phyloP scores from a whole-genome alignment of 2,113 vertebrate species.

The Climacteris rufus region DNA sequence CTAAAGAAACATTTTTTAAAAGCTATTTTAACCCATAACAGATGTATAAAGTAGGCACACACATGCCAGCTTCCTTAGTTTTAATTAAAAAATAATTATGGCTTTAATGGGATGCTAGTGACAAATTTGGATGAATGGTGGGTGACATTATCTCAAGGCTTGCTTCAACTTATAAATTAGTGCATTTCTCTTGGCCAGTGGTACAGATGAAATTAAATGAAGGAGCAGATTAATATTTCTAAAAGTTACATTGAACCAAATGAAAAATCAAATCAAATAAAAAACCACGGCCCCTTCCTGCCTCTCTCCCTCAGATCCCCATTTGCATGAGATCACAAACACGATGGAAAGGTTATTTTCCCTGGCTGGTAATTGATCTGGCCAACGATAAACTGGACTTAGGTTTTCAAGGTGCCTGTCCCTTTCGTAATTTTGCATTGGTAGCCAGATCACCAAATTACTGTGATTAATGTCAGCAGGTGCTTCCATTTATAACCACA shows the following conservation, averaged over 20 bases:
- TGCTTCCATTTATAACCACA: conserved; percentile 33
- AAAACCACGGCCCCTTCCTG: not conserved
- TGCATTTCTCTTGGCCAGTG: conserved; percentile 69
- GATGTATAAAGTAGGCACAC: conserved; percentile 81
- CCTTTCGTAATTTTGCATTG: not conserved
- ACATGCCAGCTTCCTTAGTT: conserved; percentile 82
- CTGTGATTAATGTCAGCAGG: conserved; percentile 10
- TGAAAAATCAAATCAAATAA: conserved; percentile 36
- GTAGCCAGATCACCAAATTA: not conserved
- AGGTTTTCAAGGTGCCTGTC: not conserved
- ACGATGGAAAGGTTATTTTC: not conserved
- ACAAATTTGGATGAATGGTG: conserved; percentile 82
- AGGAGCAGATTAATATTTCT: conserved; percentile 63
- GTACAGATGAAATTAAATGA: conserved; percentile 68
- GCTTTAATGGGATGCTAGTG: conserved; percentile 82
- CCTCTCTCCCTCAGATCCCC: not conserved
- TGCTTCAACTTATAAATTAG: conserved; percentile 74
- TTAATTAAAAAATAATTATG: conserved; percentile 88
- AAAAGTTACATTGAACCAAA: conserved; percentile 54
- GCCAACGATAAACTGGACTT: not conserved
- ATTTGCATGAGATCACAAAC: not conserved
- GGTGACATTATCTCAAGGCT: conserved; percentile 80
- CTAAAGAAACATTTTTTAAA: conserved; percentile 80
- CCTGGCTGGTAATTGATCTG: not conserved
- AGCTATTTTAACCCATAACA: conserved; percentile 86